A percentile compares a stretch with the other conserved stretches of the same genome.
These are phyloP conservation scores for Neoitamus cyanurus DNA, from an alignment of 2,888 invertebrate genomes.

Conservation along the genomic window DNA sequence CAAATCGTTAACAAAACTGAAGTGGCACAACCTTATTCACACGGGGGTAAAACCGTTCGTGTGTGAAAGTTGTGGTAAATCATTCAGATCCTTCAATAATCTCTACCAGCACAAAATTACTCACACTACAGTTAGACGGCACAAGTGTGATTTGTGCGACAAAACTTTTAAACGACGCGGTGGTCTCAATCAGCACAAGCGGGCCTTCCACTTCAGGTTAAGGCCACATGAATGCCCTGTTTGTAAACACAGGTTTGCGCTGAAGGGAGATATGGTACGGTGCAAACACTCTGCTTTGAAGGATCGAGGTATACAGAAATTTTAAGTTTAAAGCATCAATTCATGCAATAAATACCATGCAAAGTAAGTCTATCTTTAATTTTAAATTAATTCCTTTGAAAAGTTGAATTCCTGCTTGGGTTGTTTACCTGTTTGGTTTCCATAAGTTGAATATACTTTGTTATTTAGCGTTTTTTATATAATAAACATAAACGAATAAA, in stretches of 20 bases:
- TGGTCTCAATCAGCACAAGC: conserved; percentile 63
- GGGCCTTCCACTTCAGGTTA: conserved; percentile 63
- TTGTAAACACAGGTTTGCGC: conserved; percentile 62
- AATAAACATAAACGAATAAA: too few species aligned
- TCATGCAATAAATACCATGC: background rate
- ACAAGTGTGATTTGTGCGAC: conserved; percentile 58
- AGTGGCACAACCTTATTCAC: conserved; percentile 49
- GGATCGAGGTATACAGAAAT: background rate
- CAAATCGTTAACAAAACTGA: conserved; percentile 49
- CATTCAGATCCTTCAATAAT: conserved; percentile 53
- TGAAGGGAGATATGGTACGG: conserved; percentile 64
- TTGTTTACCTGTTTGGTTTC: too few species aligned
- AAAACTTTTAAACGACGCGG: conserved; percentile 63
- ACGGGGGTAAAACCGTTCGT: conserved; percentile 49
- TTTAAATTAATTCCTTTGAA: background rate
- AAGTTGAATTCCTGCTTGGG: too few species aligned
- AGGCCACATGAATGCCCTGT: conserved; percentile 63
- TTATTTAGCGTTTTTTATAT: too few species aligned
- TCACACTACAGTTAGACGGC: conserved; percentile 61
- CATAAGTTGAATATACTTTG: too few species aligned
- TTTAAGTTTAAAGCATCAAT: background rate
- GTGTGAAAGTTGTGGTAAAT: conserved; percentile 53
- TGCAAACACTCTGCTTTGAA: conserved; percentile 61
- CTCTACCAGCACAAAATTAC: conserved; percentile 64
- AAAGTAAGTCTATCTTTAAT: background rate